Conservation (phyloP, 2,888 invertebrate genomes). For the Dynastes maya region DNA sequence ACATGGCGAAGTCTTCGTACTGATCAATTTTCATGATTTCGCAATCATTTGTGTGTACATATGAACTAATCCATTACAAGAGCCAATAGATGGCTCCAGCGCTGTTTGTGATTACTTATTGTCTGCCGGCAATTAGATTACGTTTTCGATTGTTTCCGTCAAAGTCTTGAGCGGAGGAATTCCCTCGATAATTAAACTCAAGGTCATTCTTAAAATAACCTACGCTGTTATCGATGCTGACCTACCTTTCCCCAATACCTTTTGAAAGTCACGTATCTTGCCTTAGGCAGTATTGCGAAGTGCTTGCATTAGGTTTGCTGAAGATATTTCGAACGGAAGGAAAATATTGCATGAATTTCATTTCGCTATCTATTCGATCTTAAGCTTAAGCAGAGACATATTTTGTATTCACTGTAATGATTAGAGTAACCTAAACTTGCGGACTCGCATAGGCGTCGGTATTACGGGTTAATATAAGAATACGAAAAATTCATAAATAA, state of each 20-base stretch:
- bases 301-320: neutral
- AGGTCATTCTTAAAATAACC: constrained; percentile 28
- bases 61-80: neutral
- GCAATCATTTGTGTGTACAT: too few species aligned
- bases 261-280: neutral
- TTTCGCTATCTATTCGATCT: too few species aligned
- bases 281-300: neutral
- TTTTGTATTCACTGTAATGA: too few species aligned
- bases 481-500: too few species aligned
- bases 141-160: neutral
- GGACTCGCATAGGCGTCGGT: too few species aligned
- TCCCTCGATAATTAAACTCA: constrained; percentile 21
- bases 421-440: too few species aligned
- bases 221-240: constrained; percentile 11
- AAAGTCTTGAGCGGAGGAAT: constrained; percentile 2
- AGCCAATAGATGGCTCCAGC: neutral
- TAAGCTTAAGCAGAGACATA: too few species aligned
- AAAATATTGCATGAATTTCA: too few species aligned
- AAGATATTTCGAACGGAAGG: too few species aligned
- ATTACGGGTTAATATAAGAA: too few species aligned
- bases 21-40: constrained; percentile 19
- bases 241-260: constrained; percentile 7
- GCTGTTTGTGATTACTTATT: constrained; percentile 8
- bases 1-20: constrained; percentile 2
- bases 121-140: constrained; percentile 18